Evolutionary conservation across 2,797 vertebrate species (phyloP).

Genomic region (Pachyuromys duprasi): DNA sequence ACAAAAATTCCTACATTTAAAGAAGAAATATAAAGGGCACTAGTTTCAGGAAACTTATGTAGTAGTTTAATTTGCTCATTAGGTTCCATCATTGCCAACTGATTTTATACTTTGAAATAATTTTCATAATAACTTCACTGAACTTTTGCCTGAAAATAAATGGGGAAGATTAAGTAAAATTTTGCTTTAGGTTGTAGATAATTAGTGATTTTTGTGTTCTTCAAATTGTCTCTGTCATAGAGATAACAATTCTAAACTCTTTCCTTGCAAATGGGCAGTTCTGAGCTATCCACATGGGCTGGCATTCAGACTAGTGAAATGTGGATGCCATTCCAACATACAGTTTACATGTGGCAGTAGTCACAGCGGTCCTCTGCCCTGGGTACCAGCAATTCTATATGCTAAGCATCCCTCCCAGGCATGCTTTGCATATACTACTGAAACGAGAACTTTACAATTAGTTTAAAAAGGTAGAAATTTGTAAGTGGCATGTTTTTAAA

Average conservation of each 20-base stretch:
- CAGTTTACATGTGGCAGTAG: conserved; percentile 1
- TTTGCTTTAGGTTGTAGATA: conserved; percentile 76
- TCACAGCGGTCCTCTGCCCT: neutral
- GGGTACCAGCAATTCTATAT: neutral
- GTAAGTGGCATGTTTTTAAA: conserved; percentile 14
- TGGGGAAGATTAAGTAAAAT: conserved; percentile 73
- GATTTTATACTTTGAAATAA: conserved; percentile 75
- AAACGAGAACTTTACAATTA: neutral
- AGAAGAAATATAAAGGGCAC: conserved; percentile 67
- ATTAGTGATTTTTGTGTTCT: conserved; percentile 74
- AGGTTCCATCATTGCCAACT: conserved; percentile 72
- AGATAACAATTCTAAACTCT: conserved; percentile 56
- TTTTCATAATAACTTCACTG: conserved; percentile 72
- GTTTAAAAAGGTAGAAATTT: conserved; percentile 16
- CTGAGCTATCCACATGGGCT: neutral
- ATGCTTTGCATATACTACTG: neutral
- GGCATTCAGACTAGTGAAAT: neutral
- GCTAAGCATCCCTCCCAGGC: neutral
- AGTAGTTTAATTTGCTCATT: conserved; percentile 77
- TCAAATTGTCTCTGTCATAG: conserved; percentile 70
- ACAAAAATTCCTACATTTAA: conserved; percentile 67
- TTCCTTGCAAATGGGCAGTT: conserved; percentile 59
- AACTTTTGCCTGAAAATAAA: conserved; percentile 75
- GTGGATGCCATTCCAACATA: neutral
- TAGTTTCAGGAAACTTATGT: conserved; percentile 65